Evolutionary conservation across 1,140 invertebrate species (phyloP), one percentile per base, ranked within the genome.

Genomic region (Ips typographus): DNA sequence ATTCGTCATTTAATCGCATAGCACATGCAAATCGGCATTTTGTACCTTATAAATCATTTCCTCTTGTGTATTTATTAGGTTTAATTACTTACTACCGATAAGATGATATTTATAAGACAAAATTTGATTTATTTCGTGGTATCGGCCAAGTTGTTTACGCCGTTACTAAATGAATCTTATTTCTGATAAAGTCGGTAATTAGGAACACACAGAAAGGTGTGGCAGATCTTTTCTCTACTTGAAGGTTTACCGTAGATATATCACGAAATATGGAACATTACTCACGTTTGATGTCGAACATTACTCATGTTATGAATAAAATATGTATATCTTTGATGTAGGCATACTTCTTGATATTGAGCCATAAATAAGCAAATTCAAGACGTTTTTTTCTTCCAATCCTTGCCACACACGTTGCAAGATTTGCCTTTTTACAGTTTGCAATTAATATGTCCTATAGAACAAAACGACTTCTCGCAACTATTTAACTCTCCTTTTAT

Each of bases 1-100:
- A 57, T 57, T 57, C 55, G 55, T 57, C 55, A 57, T 57, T 57
- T 57, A 57, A 57, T 57, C 55, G 55, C 6, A 49, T 8, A 5
- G 36, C 36, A 37, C n/a, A 55, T 55, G 52, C 52, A 55, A 55
- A 55, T 55, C 4, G 43, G 43, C 4, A 47, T 47, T 47, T n/a
- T 47, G 4, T 4, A 47, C 43, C 4, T 47, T 47, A 47, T 47
- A 47, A 47, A 47, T 47, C 43, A 47, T 47, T 47, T 5, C 8
- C 8, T 47, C 43, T 47, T 47, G 22, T 47, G 8, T 47, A 47
- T 47, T 47, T 47, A 47, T 47, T 47, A 47, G 4, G 43, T 5
- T 22, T 22, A 22, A 22, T 22, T 22, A 22, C 22, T 22, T 22
- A 22, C 22, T 22, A 22, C 22, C 22, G 22, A 22, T 22, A 22